Base-by-base conservation (phyloP, 2,797 vertebrate species). In the Sebastes flavidus region DNA sequence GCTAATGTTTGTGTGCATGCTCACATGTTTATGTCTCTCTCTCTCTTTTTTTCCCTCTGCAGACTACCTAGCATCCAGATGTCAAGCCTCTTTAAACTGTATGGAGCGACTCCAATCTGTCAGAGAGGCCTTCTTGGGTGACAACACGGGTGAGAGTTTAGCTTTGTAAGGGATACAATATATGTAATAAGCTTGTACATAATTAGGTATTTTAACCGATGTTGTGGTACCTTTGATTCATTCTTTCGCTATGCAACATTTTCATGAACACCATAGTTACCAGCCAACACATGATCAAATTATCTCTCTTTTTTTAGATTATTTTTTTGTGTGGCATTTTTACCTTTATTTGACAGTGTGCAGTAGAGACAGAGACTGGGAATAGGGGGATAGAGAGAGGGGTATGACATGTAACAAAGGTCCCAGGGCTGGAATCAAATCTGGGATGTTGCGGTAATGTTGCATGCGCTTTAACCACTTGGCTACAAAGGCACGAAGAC, bases 41-140 rank as follows among this genome's bases (percentile, higher is more conserved):
- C 10, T 52, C 6, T 4, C 9, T 67, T 24, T 73, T 9, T 55
- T 1, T 1, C n/a, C 81, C 56, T 67, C 42, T 92, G 77, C 91
- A 99, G 98, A 99, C 86, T 98, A 98, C 92, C 96, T 99, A 67
- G 96, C 97, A 10, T 96, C 96, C 87, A 96, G 96, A 81, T 95
- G 96, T 0, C 94, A 94, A 87, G 96, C 96, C 4, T 95, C 97
- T 30, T 92, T 96, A 1, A 92, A 95, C 80, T 97, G 96, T 4
- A 78, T 96, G 8, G 95, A 96, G 70, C 93, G 92, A 83, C 93
- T 99, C 34, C 94, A 90, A 60, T 90, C 94, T 0, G 94, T 94
- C 11, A 94, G 91, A 68, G 82, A 96, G 65, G 83, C 85, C 87
- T 98, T 96, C 72, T 32, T 96, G 77, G 87, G 87, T 0, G 91